Conservation (phyloP, 1,140 invertebrate species). For the Acromyrmex echinatior region DNA sequence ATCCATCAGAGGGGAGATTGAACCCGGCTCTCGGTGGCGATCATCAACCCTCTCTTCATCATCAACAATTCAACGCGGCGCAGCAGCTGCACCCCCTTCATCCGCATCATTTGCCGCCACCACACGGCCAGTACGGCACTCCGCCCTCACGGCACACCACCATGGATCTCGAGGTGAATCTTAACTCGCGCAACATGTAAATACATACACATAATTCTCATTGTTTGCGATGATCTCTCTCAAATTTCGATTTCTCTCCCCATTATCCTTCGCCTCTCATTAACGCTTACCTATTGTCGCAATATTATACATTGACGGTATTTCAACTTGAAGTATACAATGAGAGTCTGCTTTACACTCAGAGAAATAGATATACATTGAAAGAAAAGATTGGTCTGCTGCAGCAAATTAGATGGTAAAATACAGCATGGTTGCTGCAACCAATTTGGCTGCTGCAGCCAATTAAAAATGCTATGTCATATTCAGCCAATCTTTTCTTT, state of each 20-base stretch:
- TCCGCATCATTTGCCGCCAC: slow-evolving; percentile 86
- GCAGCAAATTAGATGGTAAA: too few relatives aligned
- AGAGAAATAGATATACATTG: too few relatives aligned
- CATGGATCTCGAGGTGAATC: slow-evolving; percentile 91
- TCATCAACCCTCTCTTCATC: slow-evolving; percentile 87
- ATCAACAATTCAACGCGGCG: slow-evolving; percentile 87
- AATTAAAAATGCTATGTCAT: too few relatives aligned
- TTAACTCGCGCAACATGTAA: slow-evolving; percentile 75
- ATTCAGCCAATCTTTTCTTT: too few relatives aligned
- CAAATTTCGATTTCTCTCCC: not conserved
- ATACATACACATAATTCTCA: slow-evolving; percentile 63
- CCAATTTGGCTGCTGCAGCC: too few relatives aligned
- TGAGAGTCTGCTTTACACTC: not conserved
- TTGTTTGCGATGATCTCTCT: slow-evolving; percentile 54
- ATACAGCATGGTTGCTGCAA: too few relatives aligned
- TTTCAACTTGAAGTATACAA: not conserved
- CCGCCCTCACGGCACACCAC: slow-evolving; percentile 87
- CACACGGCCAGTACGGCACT: slow-evolving; percentile 87
- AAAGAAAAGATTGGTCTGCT: too few relatives aligned
- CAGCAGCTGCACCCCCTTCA: slow-evolving; percentile 88
- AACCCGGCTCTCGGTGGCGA: slow-evolving; percentile 88
- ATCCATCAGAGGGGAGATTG: slow-evolving; percentile 82
- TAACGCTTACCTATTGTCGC: not conserved
- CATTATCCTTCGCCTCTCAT: not conserved
- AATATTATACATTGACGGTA: not conserved